Evolutionary conservation across 1,140 invertebrate species (phyloP), one percentile per base, ranked within the genome.

Genomic region (Drosophila baimaii): DNA sequence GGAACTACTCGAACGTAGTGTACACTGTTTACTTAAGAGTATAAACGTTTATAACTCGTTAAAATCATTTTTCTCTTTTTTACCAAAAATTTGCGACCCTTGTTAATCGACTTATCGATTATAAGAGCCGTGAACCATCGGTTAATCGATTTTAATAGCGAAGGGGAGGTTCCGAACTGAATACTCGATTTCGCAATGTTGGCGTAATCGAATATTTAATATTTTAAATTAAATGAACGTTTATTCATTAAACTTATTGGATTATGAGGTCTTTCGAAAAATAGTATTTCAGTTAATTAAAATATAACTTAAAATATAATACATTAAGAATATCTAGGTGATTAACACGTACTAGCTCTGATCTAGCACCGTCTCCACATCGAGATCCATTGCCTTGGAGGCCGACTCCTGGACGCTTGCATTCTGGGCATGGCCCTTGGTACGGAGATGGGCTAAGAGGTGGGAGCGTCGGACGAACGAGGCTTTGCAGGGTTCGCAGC

Each of bases 381-480:
- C 79, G 8, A 82, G 47, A 21, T 79, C 75, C 27, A 66, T 23
- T 25, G 39, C 41, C 21, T 65, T 64, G 17, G 62, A 5, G 5
- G n/a, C 19, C 0, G 39, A n/a, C 7, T 56, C 31, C 21, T 47
- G 64, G 9, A 37, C 65, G 44, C 58, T 43, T 8, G 43, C 27
- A 25, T 56, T 64, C 25, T 80, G 77, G 12, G 71, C 66, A 41
- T 88, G 83, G 0, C 66, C 54, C 12, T 89, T 89, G 12, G 83
- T 89, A 5, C 84, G 83, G 17, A 21, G 70, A 10, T 88, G 83
- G 5, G 80, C 64, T 7, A 51, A 29, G 2, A 88, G 46, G 23
- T 88, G 84, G 0, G 83, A 77, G 0, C 84, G 80, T 12, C 83
- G 72, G 21, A 88, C 59, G 3, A 88, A 88, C 0, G 83, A 88